These are phyloP conservation scores for Corythoichthys haematopterus DNA, from an alignment of 2,113 vertebrate genomes.

Conservation along the genomic window DNA sequence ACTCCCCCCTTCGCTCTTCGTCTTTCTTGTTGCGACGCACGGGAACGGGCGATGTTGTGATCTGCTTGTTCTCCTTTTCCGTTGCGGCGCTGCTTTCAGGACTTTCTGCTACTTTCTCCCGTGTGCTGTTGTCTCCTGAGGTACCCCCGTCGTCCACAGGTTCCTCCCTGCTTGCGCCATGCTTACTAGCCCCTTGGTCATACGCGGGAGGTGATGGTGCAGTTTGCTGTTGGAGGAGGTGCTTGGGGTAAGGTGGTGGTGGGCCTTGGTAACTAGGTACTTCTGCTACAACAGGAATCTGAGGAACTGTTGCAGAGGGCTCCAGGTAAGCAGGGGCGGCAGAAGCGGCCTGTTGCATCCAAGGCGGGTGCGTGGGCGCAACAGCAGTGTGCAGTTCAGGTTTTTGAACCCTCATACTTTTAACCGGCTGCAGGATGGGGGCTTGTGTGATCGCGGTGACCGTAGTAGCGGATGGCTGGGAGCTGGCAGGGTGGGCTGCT, in stretches of 20 bases:
- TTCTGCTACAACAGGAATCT: slow-evolving; percentile 52
- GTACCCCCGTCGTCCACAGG: slow-evolving; percentile 58
- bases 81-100: slow-evolving; percentile 45
- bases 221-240: slow-evolving; percentile 82
- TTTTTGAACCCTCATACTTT: slow-evolving; percentile 91
- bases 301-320: slow-evolving; percentile 33
- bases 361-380: slow-evolving; percentile 88
- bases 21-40: slow-evolving; percentile 86
- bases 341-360: slow-evolving; percentile 75
- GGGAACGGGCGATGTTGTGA: slow-evolving; percentile 92
- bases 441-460: slow-evolving; percentile 94
- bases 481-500: slow-evolving; percentile 72
- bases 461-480: slow-evolving; percentile 89
- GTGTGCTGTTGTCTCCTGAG: slow-evolving; percentile 63
- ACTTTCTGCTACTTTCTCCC: slow-evolving; percentile 52
- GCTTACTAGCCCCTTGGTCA: slow-evolving; percentile 45
- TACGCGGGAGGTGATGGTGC: slow-evolving; percentile 62
- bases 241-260: slow-evolving; percentile 87
- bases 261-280: slow-evolving; percentile 77
- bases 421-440: slow-evolving; percentile 90
- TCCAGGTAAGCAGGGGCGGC: slow-evolving; percentile 62
- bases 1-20: slow-evolving; percentile 87
- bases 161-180: slow-evolving; percentile 47
- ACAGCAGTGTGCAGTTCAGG: slow-evolving; percentile 93
- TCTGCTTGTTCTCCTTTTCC: slow-evolving; percentile 94